phyloP scores from a whole-genome alignment of 2,113 vertebrate genomes.

The Stigmatopora argus region DNA sequence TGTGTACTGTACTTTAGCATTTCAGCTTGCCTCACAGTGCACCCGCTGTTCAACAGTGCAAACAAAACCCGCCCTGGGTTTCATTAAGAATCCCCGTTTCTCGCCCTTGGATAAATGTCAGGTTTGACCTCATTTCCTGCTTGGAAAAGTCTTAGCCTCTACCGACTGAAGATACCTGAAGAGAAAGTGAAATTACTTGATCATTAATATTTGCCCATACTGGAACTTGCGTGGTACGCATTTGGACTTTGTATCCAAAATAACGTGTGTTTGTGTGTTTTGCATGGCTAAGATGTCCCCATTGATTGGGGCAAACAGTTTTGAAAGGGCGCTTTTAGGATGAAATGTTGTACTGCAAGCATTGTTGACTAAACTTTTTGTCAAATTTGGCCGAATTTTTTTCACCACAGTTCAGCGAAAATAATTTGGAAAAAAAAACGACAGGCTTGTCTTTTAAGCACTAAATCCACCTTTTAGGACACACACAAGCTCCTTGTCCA shows the following conservation, averaged over 20 bases:
- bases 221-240: neutral
- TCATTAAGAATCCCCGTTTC: constrained; percentile 56
- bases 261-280: neutral
- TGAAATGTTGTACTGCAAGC: no score
- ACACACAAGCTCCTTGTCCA: constrained; percentile 12
- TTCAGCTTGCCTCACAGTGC: constrained; percentile 35
- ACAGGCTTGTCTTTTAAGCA: constrained; percentile 28
- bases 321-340: no score
- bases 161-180: constrained; percentile 14
- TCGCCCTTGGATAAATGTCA: constrained; percentile 43
- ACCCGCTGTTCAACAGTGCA: constrained; percentile 54
- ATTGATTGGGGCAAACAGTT: no score
- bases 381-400: no score
- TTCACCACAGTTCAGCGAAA: no score
- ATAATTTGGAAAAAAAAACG: no score
- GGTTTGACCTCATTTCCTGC: constrained; percentile 37
- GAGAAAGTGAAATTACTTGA: constrained; percentile 8
- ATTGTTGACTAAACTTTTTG: no score
- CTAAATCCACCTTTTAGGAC: constrained; percentile 41
- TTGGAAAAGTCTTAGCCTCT: constrained; percentile 20
- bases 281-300: no score
- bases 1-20: neutral
- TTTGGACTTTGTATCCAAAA: neutral
- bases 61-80: constrained; percentile 63
- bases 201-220: constrained; percentile 7